Percentiles rank a stretch among this genome's conserved stretches.
phyloP scores from a whole-genome alignment of 2,888 invertebrate genomes.

The Sericinus montela region DNA sequence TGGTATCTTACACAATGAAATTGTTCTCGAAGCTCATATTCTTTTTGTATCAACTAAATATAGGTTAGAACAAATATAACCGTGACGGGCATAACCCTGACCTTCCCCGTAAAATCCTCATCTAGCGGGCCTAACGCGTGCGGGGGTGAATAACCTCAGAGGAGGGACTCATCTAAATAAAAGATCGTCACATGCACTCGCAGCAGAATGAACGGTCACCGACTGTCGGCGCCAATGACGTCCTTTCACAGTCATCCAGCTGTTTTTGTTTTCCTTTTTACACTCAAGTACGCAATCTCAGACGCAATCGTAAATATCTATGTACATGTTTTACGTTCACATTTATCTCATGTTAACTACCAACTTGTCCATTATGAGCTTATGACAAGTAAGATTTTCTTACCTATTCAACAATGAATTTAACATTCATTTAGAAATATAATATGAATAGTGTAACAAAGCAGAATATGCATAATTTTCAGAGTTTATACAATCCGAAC shows the following conservation, averaged over 20 bases:
- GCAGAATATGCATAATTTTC: background rate
- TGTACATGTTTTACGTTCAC: too few species aligned
- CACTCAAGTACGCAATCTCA: conserved; percentile 16
- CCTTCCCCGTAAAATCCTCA: conserved; percentile 48
- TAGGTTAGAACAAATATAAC: conserved; percentile 17
- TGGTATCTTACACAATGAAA: too few species aligned
- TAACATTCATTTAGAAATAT: background rate
- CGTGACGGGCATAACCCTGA: conserved; percentile 56
- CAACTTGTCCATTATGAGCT: background rate
- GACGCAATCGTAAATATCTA: conserved; percentile 3
- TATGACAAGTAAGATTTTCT: background rate
- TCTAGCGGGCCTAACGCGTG: conserved; percentile 38
- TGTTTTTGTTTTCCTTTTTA: conserved; percentile 35
- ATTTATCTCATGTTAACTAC: too few species aligned
- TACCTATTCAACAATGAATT: background rate
- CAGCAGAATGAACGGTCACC: conserved; percentile 39
- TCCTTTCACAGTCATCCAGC: conserved; percentile 43
- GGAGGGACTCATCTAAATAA: conserved; percentile 70
- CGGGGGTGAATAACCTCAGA: conserved; percentile 65
- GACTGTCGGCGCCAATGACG: conserved; percentile 36
- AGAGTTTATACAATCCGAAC: conserved; percentile 1
- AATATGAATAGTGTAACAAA: background rate
- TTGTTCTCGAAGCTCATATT: too few species aligned
- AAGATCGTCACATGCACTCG: conserved; percentile 54
- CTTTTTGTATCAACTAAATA: background rate